Percentiles rank a stretch among this genome's conserved stretches.
Conservation (phyloP, 37 sponge, comb jelly and placozoan species). For the Ephydatia muelleri region DNA sequence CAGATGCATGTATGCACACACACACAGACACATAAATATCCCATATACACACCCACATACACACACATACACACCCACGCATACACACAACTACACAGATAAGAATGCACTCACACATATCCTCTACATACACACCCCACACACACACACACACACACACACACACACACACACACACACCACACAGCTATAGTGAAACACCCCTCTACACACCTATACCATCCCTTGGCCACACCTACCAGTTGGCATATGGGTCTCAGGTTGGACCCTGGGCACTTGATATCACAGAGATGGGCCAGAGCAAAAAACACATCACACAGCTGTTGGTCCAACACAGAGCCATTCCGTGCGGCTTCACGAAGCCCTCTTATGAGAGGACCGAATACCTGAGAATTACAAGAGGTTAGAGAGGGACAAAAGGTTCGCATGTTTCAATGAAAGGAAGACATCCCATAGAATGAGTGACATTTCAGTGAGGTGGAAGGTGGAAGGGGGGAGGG, state of each 20-base stretch:
- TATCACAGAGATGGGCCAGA: constrained; percentile 58
- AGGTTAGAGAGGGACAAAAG: not conserved
- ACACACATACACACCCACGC: constrained; percentile 33
- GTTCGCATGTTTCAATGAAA: not conserved
- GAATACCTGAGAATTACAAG: constrained; percentile 55
- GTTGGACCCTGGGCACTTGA: constrained; percentile 13
- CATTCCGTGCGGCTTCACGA: not conserved
- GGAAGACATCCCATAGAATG: not conserved
- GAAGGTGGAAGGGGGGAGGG: not conserved
- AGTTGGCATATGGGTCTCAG: constrained; percentile 63
- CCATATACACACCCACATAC: not conserved
- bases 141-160: constrained; percentile 21
- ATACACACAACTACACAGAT: not conserved
- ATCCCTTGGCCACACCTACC: constrained; percentile 44
- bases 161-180: constrained; percentile 16
- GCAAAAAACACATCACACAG: constrained; percentile 19
- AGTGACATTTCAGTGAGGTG: not conserved
- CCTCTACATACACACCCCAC: constrained; percentile 16
- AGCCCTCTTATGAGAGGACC: constrained; percentile 22
- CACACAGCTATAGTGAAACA: not conserved
- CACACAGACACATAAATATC: not conserved
- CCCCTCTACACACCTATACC: too few relatives aligned
- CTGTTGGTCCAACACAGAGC: constrained; percentile 20
- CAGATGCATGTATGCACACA: not conserved
- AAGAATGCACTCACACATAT: not conserved